Percentiles rank a stretch among this genome's conserved stretches.
Conservation (phyloP, 2,888 invertebrate species). For the Amphiduros pacificus region DNA sequence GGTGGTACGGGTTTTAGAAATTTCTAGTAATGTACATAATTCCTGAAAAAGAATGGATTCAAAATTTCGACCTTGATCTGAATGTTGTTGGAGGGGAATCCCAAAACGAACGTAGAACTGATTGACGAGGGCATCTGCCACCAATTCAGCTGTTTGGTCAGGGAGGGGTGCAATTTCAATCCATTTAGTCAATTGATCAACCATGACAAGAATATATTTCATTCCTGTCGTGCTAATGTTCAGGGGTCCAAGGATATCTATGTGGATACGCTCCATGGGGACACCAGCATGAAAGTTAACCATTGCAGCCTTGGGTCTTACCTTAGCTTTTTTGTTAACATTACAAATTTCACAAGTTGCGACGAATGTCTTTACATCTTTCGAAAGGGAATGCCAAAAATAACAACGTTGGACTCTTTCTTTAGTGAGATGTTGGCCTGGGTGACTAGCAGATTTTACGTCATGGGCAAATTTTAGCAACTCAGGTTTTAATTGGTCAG, state of each 20-base stretch:
- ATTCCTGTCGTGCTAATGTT: background rate
- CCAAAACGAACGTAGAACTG: background rate
- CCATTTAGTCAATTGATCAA: constrained; percentile 1
- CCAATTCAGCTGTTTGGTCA: background rate
- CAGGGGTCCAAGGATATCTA: constrained; percentile 3
- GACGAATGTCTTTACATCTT: background rate
- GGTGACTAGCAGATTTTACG: background rate
- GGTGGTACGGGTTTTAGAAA: background rate
- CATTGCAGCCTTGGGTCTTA: background rate
- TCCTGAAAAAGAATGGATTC: background rate
- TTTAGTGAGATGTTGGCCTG: background rate
- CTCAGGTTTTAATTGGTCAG: background rate
- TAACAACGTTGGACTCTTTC: background rate
- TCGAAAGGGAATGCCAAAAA: background rate
- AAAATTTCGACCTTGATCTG: background rate
- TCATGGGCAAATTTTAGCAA: background rate
- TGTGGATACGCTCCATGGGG: background rate
- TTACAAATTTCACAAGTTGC: background rate
- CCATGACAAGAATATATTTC: background rate
- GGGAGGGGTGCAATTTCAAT: background rate
- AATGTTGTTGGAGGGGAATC: background rate
- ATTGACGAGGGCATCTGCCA: background rate
- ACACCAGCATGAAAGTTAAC: background rate
- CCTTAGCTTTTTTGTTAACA: background rate
- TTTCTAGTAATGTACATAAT: background rate